Conservation (phyloP, 2,113 vertebrate genomes). For the Dromas ardeola region DNA sequence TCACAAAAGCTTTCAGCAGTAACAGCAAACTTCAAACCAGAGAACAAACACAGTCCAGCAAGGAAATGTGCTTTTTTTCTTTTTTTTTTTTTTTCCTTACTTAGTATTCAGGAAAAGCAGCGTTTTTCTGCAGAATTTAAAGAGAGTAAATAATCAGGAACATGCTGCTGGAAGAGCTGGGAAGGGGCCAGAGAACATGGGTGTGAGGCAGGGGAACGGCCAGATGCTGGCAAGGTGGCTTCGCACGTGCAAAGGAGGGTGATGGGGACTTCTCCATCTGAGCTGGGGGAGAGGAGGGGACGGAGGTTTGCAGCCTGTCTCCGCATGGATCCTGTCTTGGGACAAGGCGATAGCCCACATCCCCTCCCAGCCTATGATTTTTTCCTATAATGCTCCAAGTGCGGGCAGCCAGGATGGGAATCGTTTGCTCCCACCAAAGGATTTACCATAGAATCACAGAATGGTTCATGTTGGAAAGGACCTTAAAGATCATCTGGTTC, state of each 20-base stretch:
- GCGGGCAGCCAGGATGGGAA: background rate
- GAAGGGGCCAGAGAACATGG: background rate
- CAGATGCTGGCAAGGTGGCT: background rate
- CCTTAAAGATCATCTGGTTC: no score
- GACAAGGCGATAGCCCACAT: background rate
- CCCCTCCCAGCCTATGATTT: background rate
- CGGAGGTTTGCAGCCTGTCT: background rate
- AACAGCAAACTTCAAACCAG: background rate
- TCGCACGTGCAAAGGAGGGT: background rate
- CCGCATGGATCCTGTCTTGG: background rate
- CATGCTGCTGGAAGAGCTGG: slow-evolving; percentile 9
- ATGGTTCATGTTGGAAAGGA: no score
- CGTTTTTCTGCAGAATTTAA: slow-evolving; percentile 23
- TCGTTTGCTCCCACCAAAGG: background rate
- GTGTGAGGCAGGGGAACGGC: background rate
- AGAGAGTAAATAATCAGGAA: slow-evolving; percentile 11
- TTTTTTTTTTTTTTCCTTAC: background rate
- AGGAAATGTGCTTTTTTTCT: background rate
- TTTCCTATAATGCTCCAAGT: background rate
- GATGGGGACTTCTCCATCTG: background rate
- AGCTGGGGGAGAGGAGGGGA: background rate
- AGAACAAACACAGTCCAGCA: background rate
- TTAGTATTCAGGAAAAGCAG: slow-evolving; percentile 35
- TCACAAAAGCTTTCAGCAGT: background rate
- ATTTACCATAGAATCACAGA: background rate